Evolutionary conservation across 1,140 invertebrate genomes (phyloP), one percentile per base, ranked within the genome.

Genomic region (Drosophila athabasca): DNA sequence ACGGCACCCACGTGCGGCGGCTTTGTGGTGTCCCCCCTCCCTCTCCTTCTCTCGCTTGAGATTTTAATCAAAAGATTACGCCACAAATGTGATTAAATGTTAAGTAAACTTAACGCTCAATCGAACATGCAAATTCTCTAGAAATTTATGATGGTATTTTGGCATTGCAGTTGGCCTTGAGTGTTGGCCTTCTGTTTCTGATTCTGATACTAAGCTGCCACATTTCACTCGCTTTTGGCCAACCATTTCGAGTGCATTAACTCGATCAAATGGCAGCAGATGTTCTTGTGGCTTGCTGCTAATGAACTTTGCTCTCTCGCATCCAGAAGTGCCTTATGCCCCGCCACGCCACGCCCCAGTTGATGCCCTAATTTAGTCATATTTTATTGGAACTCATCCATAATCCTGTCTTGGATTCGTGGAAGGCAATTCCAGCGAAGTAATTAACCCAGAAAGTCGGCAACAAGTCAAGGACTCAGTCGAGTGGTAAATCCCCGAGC

Each of bases 401-500:
- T 35, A 43, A 9, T 39, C 35, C 11, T 39, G 5, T 39, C 3
- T 3, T 39, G 4, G 35, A 39, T 11, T 39, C 35, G 35, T 39
- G 35, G 35, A 24, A 66, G 24, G 29, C 64, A 65, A 49, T 52
- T 68, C 64, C 51, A 31, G 31, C 44, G 5, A 35, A 49, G 64
- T 70, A 70, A 70, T 70, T 70, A 69, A 70, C 61, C 59, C 31
- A 35, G 24, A 39, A 41, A 66, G 39, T 39, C 35, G 45, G 64
- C 76, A 75, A 64, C 76, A 80, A 79, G 70, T 79, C 55, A 60
- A 75, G 35, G 35, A 39, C 35, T 39, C 35, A 39, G 35, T 59
- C 29, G 49, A 79, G 15, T 46, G 62, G 62, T 13, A 75, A 67
- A 55, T 66, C 61, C 48, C 35, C 44, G 7, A 19, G 31, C 35